phyloP scores from a whole-genome alignment of 2,113 vertebrate genomes.

The Sinocyclocheilus maitianheensis region DNA sequence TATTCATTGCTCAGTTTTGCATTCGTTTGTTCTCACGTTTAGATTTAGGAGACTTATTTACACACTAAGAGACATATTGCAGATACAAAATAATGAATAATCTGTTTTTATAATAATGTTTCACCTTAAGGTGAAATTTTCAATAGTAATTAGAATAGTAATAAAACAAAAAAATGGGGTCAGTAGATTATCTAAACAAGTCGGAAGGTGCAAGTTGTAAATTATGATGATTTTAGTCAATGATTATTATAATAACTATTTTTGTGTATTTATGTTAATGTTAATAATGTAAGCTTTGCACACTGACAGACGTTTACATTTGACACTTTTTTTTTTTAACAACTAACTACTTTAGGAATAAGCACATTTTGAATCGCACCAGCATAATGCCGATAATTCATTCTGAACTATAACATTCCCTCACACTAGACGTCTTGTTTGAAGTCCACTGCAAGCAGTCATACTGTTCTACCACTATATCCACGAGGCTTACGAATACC shows the following conservation, averaged over 20 bases:
- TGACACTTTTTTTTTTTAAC: background rate
- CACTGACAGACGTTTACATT: background rate
- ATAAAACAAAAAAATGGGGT: background rate
- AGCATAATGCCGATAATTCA: background rate
- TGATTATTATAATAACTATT: background rate
- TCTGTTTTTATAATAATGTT: background rate
- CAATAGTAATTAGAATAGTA: background rate
- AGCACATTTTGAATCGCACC: background rate
- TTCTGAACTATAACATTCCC: background rate
- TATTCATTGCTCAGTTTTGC: too few species aligned
- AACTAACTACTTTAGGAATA: background rate
- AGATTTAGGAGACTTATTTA: background rate
- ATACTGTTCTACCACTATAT: slow-evolving; percentile 21
- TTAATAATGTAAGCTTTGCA: background rate
- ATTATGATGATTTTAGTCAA: background rate
- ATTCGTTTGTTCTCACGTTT: background rate
- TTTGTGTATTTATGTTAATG: background rate
- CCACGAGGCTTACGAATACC: slow-evolving; percentile 28
- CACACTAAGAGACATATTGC: background rate
- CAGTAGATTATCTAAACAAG: background rate
- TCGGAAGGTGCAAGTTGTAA: background rate
- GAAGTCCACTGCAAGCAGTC: slow-evolving; percentile 5
- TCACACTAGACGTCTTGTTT: background rate
- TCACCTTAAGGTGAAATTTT: background rate
- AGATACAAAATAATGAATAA: background rate